Base-by-base conservation (phyloP, 92 coral and sea anemone species). In the Epizoanthus fatuus region DNA sequence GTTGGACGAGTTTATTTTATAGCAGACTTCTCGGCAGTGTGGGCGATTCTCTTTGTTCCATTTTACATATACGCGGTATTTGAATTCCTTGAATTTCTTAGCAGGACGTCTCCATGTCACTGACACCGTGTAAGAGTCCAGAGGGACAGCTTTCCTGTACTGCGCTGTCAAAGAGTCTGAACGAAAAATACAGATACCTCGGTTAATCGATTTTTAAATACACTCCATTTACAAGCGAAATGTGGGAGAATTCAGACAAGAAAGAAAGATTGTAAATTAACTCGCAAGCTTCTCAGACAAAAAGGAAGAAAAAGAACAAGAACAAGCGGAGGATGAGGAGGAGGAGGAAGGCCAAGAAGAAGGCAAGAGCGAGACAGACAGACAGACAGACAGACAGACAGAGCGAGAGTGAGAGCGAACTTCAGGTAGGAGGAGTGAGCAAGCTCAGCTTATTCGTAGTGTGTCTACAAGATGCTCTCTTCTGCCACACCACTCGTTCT, bases 21-120 rank as follows among this genome's bases (percentile, higher is more conserved):
- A 92, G 76, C 93, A 86, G 72, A 86, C 87, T 14, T 52, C 55
- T 79, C 72, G 87, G 81, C 86, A 57, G 69, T 80, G 59, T 10
- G 25, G 51, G 56, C 80, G 74, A 22, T 66, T 84, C 11, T 44
- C 71, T 29, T 32, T 53, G 44, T 69, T 75, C 95, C 95, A 94
- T 65, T 92, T 85, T 20, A 92, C 73, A 55, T 84, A 92, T 63
- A 88, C 95, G 53, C 89, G 89, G 75, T 94, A 94, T 59, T 84
- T 73, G 82, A 75, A 94, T 57, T 13, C 58, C 69, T 79, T 86
- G 82, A 79, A 84, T 25, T 82, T 87, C 20, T 92, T 85, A 4
- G 80, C 20, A 15, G 98, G 98, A 40, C 84, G 86, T 63, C 39
- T 59, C 98, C 98, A 94, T 35, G 71, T 67, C 39, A 92, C 72